A percentile compares a stretch with the other conserved stretches of the same genome.
These are phyloP conservation scores for Penaeus chinensis DNA, from an alignment of 1,140 invertebrate genomes.

Conservation along the genomic window DNA sequence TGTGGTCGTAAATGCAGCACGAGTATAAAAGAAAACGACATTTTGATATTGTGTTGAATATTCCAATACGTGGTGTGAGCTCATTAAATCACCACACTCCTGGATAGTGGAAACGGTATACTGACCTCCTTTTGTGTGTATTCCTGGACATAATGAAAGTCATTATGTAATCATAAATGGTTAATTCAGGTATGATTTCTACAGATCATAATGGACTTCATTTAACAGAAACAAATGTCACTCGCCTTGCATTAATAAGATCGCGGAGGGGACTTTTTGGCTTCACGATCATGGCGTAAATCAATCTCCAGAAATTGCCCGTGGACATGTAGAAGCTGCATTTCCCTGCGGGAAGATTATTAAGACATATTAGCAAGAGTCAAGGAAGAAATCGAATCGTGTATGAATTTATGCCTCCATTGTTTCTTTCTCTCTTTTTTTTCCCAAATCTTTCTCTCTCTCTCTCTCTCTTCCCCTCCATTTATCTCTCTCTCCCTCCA, in stretches of 20 bases:
- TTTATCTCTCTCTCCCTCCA: neutral
- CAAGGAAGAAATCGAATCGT: neutral
- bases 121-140: too few species aligned
- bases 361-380: neutral
- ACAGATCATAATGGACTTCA: neutral
- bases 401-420: neutral
- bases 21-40: too few species aligned
- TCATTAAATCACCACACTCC: too few species aligned
- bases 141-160: too few species aligned
- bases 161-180: too few species aligned
- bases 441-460: neutral
- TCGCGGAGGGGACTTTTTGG: constrained; percentile 17
- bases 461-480: neutral
- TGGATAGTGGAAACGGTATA: too few species aligned
- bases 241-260: constrained; percentile 27
- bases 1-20: too few species aligned
- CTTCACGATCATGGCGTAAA: constrained; percentile 44
- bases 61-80: too few species aligned
- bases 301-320: constrained; percentile 35
- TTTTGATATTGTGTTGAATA: too few species aligned
- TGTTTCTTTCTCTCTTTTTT: neutral
- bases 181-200: too few species aligned
- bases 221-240: too few species aligned
- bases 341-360: constrained; percentile 16
- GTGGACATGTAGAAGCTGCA: constrained; percentile 51